These are phyloP conservation scores for Euphonia xanthogaster DNA, from an alignment of 2,797 vertebrate species.

Conservation along the genomic window DNA sequence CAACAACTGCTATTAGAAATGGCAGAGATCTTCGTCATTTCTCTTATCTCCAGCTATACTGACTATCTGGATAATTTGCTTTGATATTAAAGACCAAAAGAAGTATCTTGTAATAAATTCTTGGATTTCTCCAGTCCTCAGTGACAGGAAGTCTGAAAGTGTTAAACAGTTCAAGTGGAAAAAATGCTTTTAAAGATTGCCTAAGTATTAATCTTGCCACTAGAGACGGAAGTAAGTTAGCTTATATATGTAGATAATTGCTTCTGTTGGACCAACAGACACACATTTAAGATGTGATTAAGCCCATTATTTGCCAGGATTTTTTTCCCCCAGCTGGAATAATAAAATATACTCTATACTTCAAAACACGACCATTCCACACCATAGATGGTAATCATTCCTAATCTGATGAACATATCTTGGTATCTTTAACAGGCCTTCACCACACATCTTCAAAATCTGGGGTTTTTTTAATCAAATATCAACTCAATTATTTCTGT, in stretches of 20 bases:
- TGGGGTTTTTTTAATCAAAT: accelerated
- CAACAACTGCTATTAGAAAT: not conserved
- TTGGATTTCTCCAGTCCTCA: not conserved
- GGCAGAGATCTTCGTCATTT: not conserved
- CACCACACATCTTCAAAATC: not conserved
- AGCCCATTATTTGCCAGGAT: not conserved
- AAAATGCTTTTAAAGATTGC: not conserved
- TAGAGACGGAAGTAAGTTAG: not conserved
- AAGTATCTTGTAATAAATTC: not conserved
- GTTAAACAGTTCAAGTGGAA: not conserved
- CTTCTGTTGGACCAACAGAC: not conserved
- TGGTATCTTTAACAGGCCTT: not conserved
- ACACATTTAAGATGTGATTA: not conserved
- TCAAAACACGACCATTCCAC: not conserved
- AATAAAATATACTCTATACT: not conserved
- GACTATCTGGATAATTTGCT: not conserved
- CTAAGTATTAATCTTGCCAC: not conserved
- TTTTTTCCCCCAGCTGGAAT: not conserved
- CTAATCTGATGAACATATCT: not conserved
- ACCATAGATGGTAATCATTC: not conserved
- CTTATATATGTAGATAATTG: not conserved
- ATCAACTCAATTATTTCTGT: not conserved
- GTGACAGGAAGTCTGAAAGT: not conserved
- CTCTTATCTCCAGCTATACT: not conserved
- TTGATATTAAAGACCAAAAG: not conserved